phyloP scores from a whole-genome alignment of 2,797 vertebrate species.

The Tenualosa ilisha region DNA sequence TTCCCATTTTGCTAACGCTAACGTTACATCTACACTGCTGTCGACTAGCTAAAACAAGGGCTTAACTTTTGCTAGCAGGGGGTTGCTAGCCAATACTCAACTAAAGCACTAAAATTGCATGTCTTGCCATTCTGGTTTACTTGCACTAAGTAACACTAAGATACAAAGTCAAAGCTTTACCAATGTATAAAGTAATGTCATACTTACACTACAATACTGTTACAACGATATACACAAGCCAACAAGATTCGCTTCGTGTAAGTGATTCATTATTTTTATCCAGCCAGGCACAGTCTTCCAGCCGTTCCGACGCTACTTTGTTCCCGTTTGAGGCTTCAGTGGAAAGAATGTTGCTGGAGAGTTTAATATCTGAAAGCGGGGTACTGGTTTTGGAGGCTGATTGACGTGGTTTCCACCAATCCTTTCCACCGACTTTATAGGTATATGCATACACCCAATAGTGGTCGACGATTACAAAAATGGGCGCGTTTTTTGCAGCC shows the following conservation, averaged over 20 bases:
- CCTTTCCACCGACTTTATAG: background rate
- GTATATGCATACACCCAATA: constrained; percentile 37
- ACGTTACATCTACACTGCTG: background rate
- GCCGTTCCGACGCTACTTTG: constrained; percentile 33
- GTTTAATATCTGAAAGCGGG: constrained; percentile 23
- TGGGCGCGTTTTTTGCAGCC: constrained; percentile 31
- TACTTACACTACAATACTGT: constrained; percentile 40
- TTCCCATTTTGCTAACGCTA: background rate
- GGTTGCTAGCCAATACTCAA: constrained; percentile 19
- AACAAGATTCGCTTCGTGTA: constrained; percentile 9
- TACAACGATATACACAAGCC: constrained; percentile 28
- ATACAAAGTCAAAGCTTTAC: background rate
- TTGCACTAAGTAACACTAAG: background rate
- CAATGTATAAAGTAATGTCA: background rate
- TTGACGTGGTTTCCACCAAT: constrained; percentile 48
- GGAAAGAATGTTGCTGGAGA: constrained; percentile 19
- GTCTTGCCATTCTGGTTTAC: background rate
- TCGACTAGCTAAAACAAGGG: background rate
- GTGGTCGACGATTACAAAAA: constrained; percentile 20
- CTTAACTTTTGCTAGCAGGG: constrained; percentile 19
- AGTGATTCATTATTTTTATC: constrained; percentile 35
- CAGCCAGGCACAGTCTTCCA: constrained; percentile 21
- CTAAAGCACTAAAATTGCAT: background rate
- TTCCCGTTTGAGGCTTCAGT: constrained; percentile 26
- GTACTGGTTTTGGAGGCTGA: constrained; percentile 36